Conservation (phyloP, 2,797 vertebrate genomes). For the Artibeus lituratus region DNA sequence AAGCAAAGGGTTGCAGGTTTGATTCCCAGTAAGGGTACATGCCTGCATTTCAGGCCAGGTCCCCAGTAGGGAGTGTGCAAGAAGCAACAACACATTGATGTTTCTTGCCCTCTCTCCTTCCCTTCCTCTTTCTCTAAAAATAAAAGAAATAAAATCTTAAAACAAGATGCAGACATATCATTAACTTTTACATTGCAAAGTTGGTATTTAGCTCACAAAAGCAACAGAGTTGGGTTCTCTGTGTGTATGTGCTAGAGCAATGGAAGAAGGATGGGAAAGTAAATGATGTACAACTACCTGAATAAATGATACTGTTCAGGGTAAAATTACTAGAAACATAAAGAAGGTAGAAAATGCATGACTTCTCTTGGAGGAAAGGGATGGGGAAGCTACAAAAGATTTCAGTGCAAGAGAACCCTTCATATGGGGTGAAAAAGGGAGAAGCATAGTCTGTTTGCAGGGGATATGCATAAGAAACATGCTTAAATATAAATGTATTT, state of each 20-base stretch:
- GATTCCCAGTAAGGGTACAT: no score
- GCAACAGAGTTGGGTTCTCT: background rate
- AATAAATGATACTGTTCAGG: background rate
- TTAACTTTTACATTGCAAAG: background rate
- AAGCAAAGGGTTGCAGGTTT: no score
- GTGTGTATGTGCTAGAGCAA: background rate
- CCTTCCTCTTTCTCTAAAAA: no score
- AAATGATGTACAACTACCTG: background rate
- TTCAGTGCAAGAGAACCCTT: background rate
- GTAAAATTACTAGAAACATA: background rate
- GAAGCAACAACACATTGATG: no score
- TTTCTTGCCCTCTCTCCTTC: no score
- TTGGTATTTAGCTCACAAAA: background rate
- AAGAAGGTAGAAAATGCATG: background rate
- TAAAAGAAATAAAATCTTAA: no score
- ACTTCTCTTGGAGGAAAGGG: background rate
- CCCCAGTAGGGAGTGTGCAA: no score
- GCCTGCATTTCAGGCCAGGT: no score
- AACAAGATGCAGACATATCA: background rate
- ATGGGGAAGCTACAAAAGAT: background rate
- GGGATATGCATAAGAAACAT: background rate
- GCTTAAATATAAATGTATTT: background rate
- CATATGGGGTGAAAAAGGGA: background rate
- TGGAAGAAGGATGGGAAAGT: background rate
- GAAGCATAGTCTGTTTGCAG: background rate